A percentile compares a stretch with the other conserved stretches of the same genome.
These are phyloP conservation scores for Odocoileus hemionus DNA, from an alignment of 2,113 vertebrate genomes.

Conservation along the genomic window DNA sequence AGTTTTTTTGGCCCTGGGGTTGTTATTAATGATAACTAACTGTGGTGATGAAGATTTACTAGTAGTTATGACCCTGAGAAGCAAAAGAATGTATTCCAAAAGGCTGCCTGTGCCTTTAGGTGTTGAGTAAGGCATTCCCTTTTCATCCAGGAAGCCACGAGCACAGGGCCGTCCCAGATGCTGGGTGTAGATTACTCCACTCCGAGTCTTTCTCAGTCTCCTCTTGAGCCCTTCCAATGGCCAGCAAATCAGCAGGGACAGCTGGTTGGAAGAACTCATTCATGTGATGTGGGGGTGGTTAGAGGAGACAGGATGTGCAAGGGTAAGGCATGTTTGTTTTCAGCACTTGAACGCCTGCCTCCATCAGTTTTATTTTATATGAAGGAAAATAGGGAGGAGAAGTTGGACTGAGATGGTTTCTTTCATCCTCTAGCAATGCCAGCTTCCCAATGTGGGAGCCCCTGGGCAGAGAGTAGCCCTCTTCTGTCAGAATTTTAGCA, in stretches of 20 bases:
- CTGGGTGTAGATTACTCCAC: background rate
- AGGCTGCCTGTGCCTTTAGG: background rate
- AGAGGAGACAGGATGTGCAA: background rate
- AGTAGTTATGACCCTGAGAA: conserved; percentile 15
- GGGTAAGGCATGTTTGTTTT: background rate
- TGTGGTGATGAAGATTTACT: conserved; percentile 37
- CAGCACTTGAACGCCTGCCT: conserved; percentile 15
- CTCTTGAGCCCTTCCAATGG: background rate
- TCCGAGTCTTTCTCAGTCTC: background rate
- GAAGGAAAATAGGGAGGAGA: conserved; percentile 16
- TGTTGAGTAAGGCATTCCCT: conserved; percentile 1
- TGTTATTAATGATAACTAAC: conserved; percentile 59
- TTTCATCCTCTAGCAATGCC: background rate
- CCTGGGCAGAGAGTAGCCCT: background rate
- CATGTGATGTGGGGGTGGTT: background rate
- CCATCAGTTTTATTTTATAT: conserved; percentile 10
- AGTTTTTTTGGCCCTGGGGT: conserved; percentile 7
- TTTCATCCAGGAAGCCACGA: background rate
- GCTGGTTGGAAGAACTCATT: background rate
- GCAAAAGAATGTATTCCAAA: conserved; percentile 26
- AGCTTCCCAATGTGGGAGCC: background rate
- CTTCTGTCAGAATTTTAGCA: background rate
- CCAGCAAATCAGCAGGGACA: background rate
- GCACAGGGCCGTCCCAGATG: background rate
- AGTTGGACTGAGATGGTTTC: background rate